Conservation (phyloP, 2,113 vertebrate genomes). For the Neopipo cinnamomea region DNA sequence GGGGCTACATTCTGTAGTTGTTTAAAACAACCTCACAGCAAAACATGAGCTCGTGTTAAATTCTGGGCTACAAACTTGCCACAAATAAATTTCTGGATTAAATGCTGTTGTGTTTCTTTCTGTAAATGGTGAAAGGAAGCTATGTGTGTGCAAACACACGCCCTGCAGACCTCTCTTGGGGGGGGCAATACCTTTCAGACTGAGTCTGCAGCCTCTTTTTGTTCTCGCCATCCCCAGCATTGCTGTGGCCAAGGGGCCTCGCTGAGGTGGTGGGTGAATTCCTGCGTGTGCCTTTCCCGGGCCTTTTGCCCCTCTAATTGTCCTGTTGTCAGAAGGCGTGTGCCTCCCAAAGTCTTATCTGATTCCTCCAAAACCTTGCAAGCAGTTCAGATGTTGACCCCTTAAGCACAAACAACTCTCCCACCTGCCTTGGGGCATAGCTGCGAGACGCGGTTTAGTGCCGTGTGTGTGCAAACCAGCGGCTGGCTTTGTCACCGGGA, state of each 20-base stretch:
- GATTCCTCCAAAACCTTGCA: constrained; percentile 63
- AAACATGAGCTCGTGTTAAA: neutral
- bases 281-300: constrained; percentile 56
- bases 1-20: neutral
- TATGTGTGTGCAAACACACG: neutral
- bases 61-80: neutral
- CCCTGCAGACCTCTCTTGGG: neutral
- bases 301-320: constrained; percentile 80
- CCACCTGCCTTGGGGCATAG: constrained; percentile 44
- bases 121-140: neutral
- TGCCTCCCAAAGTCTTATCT: constrained; percentile 73
- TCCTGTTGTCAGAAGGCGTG: constrained; percentile 77
- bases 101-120: neutral
- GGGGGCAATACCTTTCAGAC: neutral
- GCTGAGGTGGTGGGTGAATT: constrained; percentile 11
- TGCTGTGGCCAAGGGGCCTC: neutral
- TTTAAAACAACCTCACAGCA: neutral
- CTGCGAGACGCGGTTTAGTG: constrained; percentile 35
- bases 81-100: neutral
- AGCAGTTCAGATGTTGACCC: constrained; percentile 78
- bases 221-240: constrained; percentile 37
- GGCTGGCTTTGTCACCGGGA: constrained; percentile 35
- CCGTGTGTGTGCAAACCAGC: neutral
- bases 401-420: constrained; percentile 64
- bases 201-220: constrained; percentile 41